Base-by-base conservation (phyloP, 2,113 vertebrate genomes). In the Balaeniceps rex region DNA sequence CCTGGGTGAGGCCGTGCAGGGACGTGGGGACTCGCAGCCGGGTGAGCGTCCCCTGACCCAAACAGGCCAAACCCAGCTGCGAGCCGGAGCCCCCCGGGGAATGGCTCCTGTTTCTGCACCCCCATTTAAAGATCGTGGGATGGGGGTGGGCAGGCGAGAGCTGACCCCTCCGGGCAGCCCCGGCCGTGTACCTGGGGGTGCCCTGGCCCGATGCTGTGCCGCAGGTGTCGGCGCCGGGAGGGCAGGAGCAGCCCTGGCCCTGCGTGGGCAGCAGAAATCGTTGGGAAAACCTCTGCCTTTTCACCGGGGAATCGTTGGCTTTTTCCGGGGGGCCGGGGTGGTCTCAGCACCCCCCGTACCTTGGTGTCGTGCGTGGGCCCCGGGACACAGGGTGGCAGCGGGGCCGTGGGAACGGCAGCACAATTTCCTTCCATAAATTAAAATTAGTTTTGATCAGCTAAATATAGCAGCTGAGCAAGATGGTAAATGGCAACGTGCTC, bases 391-490 rank as follows among this genome's bases (percentile, higher is more conserved):
- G 97, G 97, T 96, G 97, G 96, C 98, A 91, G 60, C 65, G 47
- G 97, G 98, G 98, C 98, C 98, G 98, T 99, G 99, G 98, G 99
- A 99, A 99, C 98, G n/a, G 70, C 94, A 97, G 96, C 88, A 77
- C 96, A 57, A 95, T 98, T 98, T 99, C 98, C 98, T 98, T 97
- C 98, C 98, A 98, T 93, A 97, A 97, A 97, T 98, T 97, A 97
- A 96, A 98, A 97, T 97, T 97, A 97, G 97, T 89, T 90, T 76
- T 96, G 98, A 86, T 87, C 60, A 4, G 94, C 95, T 98, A 99
- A 98, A 99, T 98, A 98, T 99, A 99, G 94, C 60, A 23, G 23
- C 71, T 14, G 76, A 81, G 94, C 83, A 25, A 54, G 87, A 44
- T 25, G 95, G 94, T 28, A 15, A 96, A 96, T 34, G 95, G 93